A percentile compares a stretch with the other conserved stretches of the same genome.
These are phyloP conservation scores for Oncorhynchus tshawytscha DNA, from an alignment of 2,113 vertebrate genomes.

Conservation along the genomic window DNA sequence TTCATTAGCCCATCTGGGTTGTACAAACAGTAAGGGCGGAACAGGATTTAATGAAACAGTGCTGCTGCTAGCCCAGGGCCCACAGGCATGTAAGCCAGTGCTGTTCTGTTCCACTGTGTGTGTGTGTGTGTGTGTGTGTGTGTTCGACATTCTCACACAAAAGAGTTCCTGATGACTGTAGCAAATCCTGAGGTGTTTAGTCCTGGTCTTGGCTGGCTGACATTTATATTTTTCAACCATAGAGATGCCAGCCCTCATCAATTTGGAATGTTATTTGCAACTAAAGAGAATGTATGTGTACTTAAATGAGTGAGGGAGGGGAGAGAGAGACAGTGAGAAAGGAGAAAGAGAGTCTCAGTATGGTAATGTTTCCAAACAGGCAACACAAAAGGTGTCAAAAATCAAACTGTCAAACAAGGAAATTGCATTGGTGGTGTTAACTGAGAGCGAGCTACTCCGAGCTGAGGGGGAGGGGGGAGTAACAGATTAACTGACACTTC, in stretches of 20 bases:
- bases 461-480: constrained; percentile 8
- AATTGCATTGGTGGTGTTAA: constrained; percentile 49
- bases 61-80: constrained; percentile 26
- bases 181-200: constrained; percentile 48
- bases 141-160: constrained; percentile 30
- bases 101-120: constrained; percentile 9
- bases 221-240: constrained; percentile 41
- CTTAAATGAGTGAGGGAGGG: neutral
- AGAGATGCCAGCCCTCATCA: constrained; percentile 28
- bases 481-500: too few species aligned
- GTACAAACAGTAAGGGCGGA: constrained; percentile 47
- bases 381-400: constrained; percentile 46
- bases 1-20: constrained; percentile 55
- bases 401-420: constrained; percentile 60
- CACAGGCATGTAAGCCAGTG: constrained; percentile 4
- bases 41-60: constrained; percentile 36
- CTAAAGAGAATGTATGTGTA: constrained; percentile 30
- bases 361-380: constrained; percentile 57
- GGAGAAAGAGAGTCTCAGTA: constrained; percentile 37
- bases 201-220: neutral
- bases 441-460: constrained; percentile 53
- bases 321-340: constrained; percentile 10
- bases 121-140: constrained; percentile 5
- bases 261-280: constrained; percentile 41
- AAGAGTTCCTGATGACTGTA: constrained; percentile 59